Evolutionary conservation across 2,113 vertebrate species (phyloP).

Genomic region (Cercocebus atys): DNA sequence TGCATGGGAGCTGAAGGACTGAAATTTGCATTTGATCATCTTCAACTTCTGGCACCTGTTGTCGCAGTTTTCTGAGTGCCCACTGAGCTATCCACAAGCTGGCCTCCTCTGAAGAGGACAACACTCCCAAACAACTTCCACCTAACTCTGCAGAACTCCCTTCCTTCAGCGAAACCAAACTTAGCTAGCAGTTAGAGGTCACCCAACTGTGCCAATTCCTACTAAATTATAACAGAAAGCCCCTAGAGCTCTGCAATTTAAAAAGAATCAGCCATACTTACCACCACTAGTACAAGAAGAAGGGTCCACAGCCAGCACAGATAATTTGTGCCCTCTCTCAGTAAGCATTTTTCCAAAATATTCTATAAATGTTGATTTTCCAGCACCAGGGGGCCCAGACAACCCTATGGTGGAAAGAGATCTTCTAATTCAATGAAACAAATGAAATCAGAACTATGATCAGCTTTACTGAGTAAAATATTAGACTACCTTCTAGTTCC

Average conservation of each 20-base stretch:
- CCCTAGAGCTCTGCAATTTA: too few relatives aligned
- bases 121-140: background rate
- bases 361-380: constrained; percentile 98
- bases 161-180: background rate
- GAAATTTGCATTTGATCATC: background rate
- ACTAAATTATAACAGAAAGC: background rate
- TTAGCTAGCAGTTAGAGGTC: background rate
- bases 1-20: background rate
- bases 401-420: constrained; percentile 86
- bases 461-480: constrained; percentile 9
- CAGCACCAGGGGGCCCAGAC: constrained; percentile 97
- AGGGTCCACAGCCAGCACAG: constrained; percentile 97
- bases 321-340: constrained; percentile 91
- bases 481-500: background rate
- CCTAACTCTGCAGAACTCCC: background rate
- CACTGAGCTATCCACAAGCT: background rate
- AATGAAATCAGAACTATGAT: background rate
- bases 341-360: constrained; percentile 98
- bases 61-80: background rate
- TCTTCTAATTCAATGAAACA: background rate
- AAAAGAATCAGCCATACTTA: constrained; percentile 79
- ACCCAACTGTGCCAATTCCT: background rate
- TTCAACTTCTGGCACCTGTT: background rate
- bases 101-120: background rate
- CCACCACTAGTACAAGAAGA: constrained; percentile 97